Conservation (phyloP, 2,113 vertebrate species). For the Neomonachus schauinslandi region DNA sequence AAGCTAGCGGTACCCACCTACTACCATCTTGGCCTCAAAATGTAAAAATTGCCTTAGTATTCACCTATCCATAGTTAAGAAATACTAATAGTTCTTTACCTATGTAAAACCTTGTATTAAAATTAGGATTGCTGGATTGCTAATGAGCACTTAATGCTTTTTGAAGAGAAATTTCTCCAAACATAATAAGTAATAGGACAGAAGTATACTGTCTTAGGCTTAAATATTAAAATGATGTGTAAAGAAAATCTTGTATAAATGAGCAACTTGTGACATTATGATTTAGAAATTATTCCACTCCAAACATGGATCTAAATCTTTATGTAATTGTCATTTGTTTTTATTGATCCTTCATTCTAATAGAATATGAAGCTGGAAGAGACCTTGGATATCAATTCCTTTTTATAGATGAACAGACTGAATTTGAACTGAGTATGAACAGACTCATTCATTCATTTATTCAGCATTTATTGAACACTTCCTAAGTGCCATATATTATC, state of each 20-base stretch:
- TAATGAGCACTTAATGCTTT: not conserved
- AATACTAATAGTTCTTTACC: not conserved
- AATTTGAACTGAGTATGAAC: not conserved
- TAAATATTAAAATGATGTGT: not conserved
- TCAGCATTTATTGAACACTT: not conserved
- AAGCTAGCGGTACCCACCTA: not conserved
- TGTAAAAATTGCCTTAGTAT: not conserved
- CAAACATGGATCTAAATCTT: not conserved
- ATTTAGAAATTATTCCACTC: not conserved
- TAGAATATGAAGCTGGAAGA: not conserved
- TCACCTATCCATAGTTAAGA: not conserved
- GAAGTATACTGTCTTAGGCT: not conserved
- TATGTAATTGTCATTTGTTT: not conserved
- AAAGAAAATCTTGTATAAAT: not conserved
- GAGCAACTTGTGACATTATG: not conserved
- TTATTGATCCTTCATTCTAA: not conserved
- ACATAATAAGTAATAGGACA: not conserved
- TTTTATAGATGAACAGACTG: not conserved
- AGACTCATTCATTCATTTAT: not conserved
- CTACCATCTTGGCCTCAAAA: not conserved
- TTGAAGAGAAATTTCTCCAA: slow-evolving; percentile 6
- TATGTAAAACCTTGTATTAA: not conserved
- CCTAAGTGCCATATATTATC: not conserved
- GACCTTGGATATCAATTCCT: not conserved
- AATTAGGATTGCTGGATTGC: slow-evolving; percentile 4